phyloP scores from a whole-genome alignment of 2,888 invertebrate species.

The Tipula vernalis region DNA sequence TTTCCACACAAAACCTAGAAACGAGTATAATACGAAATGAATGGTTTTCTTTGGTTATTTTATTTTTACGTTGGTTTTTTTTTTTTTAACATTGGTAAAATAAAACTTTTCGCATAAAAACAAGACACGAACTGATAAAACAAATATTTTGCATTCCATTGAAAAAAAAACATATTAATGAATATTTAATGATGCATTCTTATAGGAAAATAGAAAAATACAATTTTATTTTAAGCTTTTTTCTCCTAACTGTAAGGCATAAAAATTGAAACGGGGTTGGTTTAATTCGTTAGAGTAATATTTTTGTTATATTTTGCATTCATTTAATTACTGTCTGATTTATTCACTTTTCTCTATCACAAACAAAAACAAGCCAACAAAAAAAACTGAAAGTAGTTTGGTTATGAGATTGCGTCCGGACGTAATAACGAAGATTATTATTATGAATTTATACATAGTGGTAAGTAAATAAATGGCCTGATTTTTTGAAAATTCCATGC shows the following conservation, averaged over 20 bases:
- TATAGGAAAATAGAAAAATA: neutral
- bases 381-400: neutral
- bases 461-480: too few species aligned
- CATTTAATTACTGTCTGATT: neutral
- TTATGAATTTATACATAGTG: too few species aligned
- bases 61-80: neutral
- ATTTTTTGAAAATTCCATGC: too few species aligned
- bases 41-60: neutral
- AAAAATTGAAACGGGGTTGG: neutral
- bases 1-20: neutral
- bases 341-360: neutral
- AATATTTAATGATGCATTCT: conserved; percentile 4
- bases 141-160: neutral
- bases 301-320: neutral
- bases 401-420: too few species aligned
- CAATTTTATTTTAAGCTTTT: neutral
- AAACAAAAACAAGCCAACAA: neutral
- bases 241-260: neutral
- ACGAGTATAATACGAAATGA: neutral
- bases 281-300: neutral
- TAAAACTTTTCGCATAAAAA: neutral
- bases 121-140: neutral
- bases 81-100: neutral
- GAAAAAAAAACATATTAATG: neutral
- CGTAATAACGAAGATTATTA: too few species aligned